These are phyloP conservation scores for Portunus trituberculatus DNA, from an alignment of 1,140 invertebrate genomes.

Conservation along the genomic window DNA sequence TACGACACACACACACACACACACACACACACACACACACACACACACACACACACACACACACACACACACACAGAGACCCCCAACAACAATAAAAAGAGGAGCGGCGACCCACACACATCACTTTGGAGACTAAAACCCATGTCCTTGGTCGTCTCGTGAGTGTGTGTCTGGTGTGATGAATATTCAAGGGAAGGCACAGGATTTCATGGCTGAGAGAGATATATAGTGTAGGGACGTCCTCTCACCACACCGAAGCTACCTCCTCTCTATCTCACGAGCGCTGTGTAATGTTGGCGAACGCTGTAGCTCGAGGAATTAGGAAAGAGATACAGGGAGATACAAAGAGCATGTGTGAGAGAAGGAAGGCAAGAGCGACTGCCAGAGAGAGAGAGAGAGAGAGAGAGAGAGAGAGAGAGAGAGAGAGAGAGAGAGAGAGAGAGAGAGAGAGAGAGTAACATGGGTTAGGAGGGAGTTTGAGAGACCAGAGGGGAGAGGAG, in stretches of 20 bases:
- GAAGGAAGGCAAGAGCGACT: background rate
- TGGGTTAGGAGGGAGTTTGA: background rate
- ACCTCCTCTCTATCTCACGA: no score
- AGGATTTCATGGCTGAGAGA: conserved; percentile 1
- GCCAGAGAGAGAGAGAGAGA: background rate
- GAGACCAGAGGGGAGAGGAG: background rate
- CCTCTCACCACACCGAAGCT: background rate
- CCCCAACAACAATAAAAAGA: no score
- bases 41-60: no score
- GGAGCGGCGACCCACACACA: background rate
- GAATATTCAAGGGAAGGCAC: background rate
- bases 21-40: no score
- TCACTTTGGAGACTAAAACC: background rate
- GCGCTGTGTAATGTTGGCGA: no score
- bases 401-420: background rate
- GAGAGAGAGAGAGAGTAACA: conserved; percentile 25
- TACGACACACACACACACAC: no score
- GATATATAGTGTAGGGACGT: conserved; percentile 6
- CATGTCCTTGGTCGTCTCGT: background rate
- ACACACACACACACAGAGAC: no score
- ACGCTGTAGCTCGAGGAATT: background rate
- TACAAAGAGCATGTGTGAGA: background rate
- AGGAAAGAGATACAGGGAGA: background rate
- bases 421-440: background rate
- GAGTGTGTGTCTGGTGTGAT: background rate